Evolutionary conservation across 1,140 invertebrate genomes (phyloP).

Genomic region (Elymnias hypermnestra): DNA sequence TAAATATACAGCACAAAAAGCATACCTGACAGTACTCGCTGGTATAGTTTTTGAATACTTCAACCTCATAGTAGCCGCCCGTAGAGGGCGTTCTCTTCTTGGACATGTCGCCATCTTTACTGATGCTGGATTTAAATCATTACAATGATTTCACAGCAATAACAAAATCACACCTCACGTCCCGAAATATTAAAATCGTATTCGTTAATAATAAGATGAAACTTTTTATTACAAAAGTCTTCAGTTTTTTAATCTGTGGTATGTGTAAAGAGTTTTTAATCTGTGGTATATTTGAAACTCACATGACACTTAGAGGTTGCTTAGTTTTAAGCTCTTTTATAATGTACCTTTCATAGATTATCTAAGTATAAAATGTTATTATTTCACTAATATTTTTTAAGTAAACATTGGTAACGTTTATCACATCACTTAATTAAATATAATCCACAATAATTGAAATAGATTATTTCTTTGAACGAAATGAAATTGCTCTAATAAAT

Average conservation of each 20-base stretch:
- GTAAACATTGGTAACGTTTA: too few species aligned
- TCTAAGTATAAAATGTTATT: too few species aligned
- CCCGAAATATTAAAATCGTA: background rate
- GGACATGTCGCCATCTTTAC: conserved; percentile 57
- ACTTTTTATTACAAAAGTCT: conserved; percentile 31
- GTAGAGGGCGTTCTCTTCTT: conserved; percentile 37
- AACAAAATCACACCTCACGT: background rate
- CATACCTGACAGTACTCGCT: conserved; percentile 55
- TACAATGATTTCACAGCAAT: background rate
- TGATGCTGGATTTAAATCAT: background rate
- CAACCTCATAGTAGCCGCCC: conserved; percentile 45
- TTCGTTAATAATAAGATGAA: conserved; percentile 15
- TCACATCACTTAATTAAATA: too few species aligned
- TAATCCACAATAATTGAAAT: too few species aligned
- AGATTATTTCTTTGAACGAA: too few species aligned
- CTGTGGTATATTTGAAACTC: conserved; percentile 13
- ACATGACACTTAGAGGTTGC: too few species aligned
- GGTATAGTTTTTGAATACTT: conserved; percentile 63
- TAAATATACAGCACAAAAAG: background rate
- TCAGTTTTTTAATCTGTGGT: conserved; percentile 23
- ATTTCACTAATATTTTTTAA: too few species aligned
- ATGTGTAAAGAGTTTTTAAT: conserved; percentile 7
- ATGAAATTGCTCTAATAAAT: too few species aligned
- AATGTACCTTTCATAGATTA: too few species aligned
- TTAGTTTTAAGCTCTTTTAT: too few species aligned